These are phyloP conservation scores for Semnornis frantzii DNA, from an alignment of 2,113 vertebrate species.

Conservation along the genomic window DNA sequence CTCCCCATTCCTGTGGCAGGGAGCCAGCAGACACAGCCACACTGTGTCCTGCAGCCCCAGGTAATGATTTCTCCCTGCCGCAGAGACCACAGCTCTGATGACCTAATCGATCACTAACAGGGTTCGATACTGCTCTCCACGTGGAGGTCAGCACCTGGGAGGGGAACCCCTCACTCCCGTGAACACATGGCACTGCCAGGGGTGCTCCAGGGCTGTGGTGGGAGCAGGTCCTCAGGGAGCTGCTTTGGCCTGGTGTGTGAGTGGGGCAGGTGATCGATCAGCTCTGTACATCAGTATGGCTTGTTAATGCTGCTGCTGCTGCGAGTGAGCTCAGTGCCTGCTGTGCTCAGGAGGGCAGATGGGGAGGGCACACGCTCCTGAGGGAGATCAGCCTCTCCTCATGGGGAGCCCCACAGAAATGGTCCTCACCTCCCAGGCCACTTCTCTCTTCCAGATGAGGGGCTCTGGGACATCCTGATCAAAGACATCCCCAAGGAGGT, in stretches of 20 bases:
- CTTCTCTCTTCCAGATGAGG: slow-evolving; percentile 83
- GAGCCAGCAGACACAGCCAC: not conserved
- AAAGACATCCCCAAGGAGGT: slow-evolving; percentile 97
- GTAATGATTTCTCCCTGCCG: not conserved
- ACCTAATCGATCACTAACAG: rapidly evolving
- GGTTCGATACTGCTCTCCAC: rapidly evolving
- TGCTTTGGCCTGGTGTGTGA: not conserved
- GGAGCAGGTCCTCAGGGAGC: not conserved
- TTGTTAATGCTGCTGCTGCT: not conserved
- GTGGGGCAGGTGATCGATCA: not conserved
- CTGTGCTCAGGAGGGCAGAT: not conserved
- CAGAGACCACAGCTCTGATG: not conserved
- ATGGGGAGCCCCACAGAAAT: not conserved
- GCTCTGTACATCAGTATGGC: rapidly evolving
- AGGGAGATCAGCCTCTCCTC: not conserved
- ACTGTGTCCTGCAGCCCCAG: not conserved
- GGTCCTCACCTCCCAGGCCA: not conserved
- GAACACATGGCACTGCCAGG: not conserved
- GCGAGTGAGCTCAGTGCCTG: not conserved
- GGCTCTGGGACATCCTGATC: slow-evolving; percentile 97
- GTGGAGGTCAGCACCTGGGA: not conserved
- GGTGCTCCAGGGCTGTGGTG: not conserved
- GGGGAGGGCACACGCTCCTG: not conserved
- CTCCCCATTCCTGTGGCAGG: not conserved
- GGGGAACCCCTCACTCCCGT: not conserved